Base-by-base conservation (phyloP, 2,888 invertebrate species). In the Chalcis sispes region DNA sequence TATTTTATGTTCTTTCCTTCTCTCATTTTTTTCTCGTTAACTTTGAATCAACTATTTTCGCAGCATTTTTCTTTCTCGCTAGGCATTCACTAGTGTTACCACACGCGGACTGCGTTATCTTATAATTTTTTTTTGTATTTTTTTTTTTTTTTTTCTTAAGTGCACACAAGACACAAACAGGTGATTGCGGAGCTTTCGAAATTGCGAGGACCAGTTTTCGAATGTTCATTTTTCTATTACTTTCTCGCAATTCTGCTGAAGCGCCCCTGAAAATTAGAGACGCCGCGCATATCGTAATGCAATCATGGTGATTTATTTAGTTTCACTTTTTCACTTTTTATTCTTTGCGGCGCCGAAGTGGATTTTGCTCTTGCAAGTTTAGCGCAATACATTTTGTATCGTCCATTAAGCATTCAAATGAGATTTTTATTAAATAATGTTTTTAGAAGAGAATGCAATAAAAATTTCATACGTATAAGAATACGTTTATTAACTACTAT, bases 111-210 rank as follows among this genome's bases (percentile, higher is more conserved):
- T 59, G 62, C 59, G 23, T n/a, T 27, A 36, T 46, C 18, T 27
- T 46, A 13, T 18, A 10, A 13, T 64, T 27, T 48, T 56, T 46
- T 15, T 50, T 10, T 54, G 32, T n/a, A 40, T 36, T 69, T 46
- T 54, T 56, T 59, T 69, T 59, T n/a, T 61, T 42, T 1, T 61
- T 69, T 61, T 40, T 64, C 58, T 54, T 85, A 85, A 86, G 85
- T 85, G 85, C 86, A 86, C 86, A 85, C 85, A 80, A 84, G 85
- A 85, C 85, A 85, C 85, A 85, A 82, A 86, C 82, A 85, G 84
- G 85, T 85, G 74, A 66, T 69, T 69, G 59, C 50, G 59, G 52
- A 42, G 59, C 54, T 70, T 42, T 25, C 10, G 42, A 54, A 66
- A 66, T 66, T 52, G 23, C 40, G 66, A 54, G 40, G 1, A 4